Evolutionary conservation across 1,140 invertebrate species (phyloP), one percentile per base, ranked within the genome.

Genomic region (Ceratina australensis): DNA sequence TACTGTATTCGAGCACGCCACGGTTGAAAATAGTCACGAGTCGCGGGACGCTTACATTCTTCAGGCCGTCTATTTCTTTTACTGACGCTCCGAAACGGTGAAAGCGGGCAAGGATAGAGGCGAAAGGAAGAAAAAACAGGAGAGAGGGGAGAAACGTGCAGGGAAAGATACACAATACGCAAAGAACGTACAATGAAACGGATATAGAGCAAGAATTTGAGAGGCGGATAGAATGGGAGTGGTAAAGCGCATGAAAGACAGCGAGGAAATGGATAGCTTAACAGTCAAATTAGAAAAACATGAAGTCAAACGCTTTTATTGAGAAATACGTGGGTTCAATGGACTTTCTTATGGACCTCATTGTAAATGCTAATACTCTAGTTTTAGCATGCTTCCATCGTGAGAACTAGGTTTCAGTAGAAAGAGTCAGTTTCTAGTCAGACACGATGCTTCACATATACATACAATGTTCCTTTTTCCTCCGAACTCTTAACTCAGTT

Each of bases 141-240:
- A 28, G 18, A n/a, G 65, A 12, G 33, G 26, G 8, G 12, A 1
- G 26, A 26, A 18, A 16, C 26, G 28, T 20, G 28, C 10, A 42
- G 28, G 33, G 33, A 42, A 22, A 69, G 20, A 22, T 8, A 57
- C 22, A 56, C 67, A 57, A 57, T 56, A 15, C 15, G 26, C 10
- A 2, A 69, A 42, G 20, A 56, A 22, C 28, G 26, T 22, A 69
- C 52, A 57, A 22, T 42, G 20, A 57, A 56, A 56, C 50, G 16
- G 16, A 69, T 22, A 57, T 24, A 24, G 28, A 69, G 67, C 28
- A 69, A 69, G 67, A 69, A 69, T 69, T 57, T 69, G 67, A 69
- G 52, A 56, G 20, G 56, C 28, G 67, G 20, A 16, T 57, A 16
- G 65, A 22, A 56, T 18, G 16, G 28, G 0, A 18, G 3, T n/a